phyloP scores from a whole-genome alignment of 2,797 vertebrate species.

The Acomys russatus region DNA sequence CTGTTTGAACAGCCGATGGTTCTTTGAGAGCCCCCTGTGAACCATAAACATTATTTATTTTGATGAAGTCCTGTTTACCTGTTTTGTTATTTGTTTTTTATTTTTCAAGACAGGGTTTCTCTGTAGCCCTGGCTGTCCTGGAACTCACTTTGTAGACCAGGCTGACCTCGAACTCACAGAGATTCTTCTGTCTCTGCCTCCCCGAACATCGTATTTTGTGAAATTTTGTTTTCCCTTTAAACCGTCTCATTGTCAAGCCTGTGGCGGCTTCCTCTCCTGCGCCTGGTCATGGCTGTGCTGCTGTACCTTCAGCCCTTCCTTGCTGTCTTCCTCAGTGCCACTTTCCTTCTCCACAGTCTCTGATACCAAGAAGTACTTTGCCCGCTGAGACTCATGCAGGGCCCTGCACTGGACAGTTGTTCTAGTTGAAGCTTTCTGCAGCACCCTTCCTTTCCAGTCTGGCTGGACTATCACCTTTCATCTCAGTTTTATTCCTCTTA shows the following conservation, averaged over 20 bases:
- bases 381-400: background rate
- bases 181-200: background rate
- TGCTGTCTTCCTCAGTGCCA: background rate
- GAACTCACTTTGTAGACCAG: background rate
- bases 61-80: background rate
- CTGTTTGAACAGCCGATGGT: too few relatives aligned
- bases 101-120: background rate
- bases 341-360: background rate
- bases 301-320: background rate
- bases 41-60: background rate
- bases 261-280: background rate
- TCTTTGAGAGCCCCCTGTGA: background rate
- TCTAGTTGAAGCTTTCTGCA: background rate
- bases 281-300: background rate
- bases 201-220: background rate
- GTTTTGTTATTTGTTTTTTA: background rate
- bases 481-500: background rate
- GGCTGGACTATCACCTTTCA: background rate
- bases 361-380: background rate
- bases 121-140: background rate
- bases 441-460: background rate
- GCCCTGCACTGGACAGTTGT: background rate
- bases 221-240: background rate
- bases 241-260: background rate
- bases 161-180: background rate